These are phyloP conservation scores for Acronicta alni DNA, from an alignment of 2,888 invertebrate species.

Conservation along the genomic window DNA sequence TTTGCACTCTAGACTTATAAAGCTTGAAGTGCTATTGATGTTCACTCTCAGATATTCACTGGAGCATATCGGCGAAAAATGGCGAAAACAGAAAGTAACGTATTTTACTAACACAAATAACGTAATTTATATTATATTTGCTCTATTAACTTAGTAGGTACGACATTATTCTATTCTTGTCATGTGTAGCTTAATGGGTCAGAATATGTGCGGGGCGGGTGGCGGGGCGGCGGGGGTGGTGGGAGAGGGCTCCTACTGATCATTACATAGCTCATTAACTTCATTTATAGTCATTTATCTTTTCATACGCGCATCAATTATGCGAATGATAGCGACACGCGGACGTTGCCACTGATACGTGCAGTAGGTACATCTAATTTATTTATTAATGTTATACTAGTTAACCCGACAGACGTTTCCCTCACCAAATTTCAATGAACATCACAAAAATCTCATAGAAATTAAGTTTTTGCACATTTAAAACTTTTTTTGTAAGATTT, in stretches of 20 bases:
- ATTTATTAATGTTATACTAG: too few species aligned
- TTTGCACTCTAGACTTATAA: background rate
- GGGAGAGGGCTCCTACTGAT: slow-evolving; percentile 22
- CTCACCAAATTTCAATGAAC: too few species aligned
- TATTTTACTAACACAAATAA: slow-evolving; percentile 7
- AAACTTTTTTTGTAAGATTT: too few species aligned
- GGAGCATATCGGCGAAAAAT: background rate
- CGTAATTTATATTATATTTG: slow-evolving; percentile 25
- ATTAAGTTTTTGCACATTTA: too few species aligned
- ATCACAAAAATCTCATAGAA: too few species aligned
- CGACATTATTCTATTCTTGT: slow-evolving; percentile 20
- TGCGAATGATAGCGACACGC: background rate
- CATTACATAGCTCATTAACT: slow-evolving; percentile 49
- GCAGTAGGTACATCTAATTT: too few species aligned
- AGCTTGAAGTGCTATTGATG: too few species aligned
- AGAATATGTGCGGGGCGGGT: slow-evolving; percentile 10
- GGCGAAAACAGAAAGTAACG: background rate
- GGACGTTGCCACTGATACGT: background rate
- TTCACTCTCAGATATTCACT: background rate
- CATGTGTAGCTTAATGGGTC: slow-evolving; percentile 43
- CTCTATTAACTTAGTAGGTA: slow-evolving; percentile 22
- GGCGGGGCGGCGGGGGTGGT: too few species aligned
- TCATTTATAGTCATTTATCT: slow-evolving; percentile 42
- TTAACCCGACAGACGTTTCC: too few species aligned
- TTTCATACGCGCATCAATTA: slow-evolving; percentile 25